phyloP scores from a whole-genome alignment of 2,888 invertebrate genomes.

The Pteria penguin region DNA sequence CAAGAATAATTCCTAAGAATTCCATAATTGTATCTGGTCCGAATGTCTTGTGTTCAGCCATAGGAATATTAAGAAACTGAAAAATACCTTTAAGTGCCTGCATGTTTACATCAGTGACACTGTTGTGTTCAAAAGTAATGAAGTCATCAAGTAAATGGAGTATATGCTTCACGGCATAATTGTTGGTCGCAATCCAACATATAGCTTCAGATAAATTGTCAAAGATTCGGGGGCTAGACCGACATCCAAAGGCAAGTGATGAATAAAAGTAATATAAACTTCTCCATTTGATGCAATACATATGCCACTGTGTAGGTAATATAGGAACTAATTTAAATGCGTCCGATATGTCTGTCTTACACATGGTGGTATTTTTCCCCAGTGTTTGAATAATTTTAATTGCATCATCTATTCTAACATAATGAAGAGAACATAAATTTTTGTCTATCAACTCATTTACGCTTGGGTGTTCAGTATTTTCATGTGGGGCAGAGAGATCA shows the following conservation, averaged over 20 bases:
- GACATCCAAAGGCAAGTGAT: conserved; percentile 40
- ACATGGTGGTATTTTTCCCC: conserved; percentile 30
- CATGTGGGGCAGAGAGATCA: conserved; percentile 52
- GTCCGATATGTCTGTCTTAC: conserved; percentile 49
- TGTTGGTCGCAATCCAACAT: conserved; percentile 31
- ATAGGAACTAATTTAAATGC: conserved; percentile 47
- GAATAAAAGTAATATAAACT: conserved; percentile 37
- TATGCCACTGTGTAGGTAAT: conserved; percentile 32
- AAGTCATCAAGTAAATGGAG: conserved; percentile 40
- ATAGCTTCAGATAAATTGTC: conserved; percentile 10
- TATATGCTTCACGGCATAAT: conserved; percentile 27
- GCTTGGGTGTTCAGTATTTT: conserved; percentile 15
- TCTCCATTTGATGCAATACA: conserved; percentile 44
- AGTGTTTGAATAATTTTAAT: conserved; percentile 34
- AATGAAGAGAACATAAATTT: conserved; percentile 27
- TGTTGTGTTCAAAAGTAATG: conserved; percentile 17
- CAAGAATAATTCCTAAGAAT: conserved; percentile 42
- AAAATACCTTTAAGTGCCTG: conserved; percentile 18
- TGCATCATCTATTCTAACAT: conserved; percentile 52
- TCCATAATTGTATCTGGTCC: conserved; percentile 28
- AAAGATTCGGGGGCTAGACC: conserved; percentile 45
- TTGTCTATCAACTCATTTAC: conserved; percentile 35
- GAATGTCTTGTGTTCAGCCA: conserved; percentile 21
- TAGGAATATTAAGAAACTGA: conserved; percentile 27
- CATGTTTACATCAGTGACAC: conserved; percentile 15